Evolutionary conservation across 2,113 vertebrate species (phyloP).

Genomic region (Leucosticte australis): DNA sequence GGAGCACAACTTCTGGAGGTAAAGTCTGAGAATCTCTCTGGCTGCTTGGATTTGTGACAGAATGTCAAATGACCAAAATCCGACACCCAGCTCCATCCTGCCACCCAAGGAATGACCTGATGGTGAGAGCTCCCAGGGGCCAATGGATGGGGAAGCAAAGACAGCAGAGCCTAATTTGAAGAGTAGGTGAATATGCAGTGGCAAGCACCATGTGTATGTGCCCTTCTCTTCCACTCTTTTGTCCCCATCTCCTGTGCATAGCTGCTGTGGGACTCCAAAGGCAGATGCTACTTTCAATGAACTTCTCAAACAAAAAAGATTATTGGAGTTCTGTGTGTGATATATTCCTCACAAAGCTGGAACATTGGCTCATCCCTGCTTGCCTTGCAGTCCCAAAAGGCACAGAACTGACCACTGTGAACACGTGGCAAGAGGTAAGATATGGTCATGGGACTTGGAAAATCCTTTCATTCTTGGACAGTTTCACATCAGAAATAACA

Average conservation of each 20-base stretch:
- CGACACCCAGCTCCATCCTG: accelerated
- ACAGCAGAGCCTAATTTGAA: neutral
- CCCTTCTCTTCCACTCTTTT: neutral
- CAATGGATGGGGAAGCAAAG: accelerated
- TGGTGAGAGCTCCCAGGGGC: accelerated
- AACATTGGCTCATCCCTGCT: neutral
- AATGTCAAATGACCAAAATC: neutral
- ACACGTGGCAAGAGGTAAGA: neutral
- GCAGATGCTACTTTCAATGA: neutral
- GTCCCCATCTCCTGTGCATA: too few relatives aligned
- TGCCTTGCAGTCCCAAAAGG: neutral
- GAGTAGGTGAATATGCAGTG: neutral
- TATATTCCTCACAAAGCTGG: neutral
- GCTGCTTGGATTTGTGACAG: neutral
- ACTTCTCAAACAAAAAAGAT: neutral
- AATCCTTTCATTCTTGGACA: neutral
- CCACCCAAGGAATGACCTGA: accelerated
- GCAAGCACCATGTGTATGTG: neutral
- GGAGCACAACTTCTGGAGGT: neutral
- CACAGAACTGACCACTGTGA: neutral
- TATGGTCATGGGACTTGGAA: neutral
- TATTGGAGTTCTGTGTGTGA: neutral
- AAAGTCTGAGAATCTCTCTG: neutral
- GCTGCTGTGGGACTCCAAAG: neutral
- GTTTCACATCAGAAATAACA: neutral